Base-by-base conservation (phyloP, 2,113 vertebrate species). In the Mesitornis unicolor region DNA sequence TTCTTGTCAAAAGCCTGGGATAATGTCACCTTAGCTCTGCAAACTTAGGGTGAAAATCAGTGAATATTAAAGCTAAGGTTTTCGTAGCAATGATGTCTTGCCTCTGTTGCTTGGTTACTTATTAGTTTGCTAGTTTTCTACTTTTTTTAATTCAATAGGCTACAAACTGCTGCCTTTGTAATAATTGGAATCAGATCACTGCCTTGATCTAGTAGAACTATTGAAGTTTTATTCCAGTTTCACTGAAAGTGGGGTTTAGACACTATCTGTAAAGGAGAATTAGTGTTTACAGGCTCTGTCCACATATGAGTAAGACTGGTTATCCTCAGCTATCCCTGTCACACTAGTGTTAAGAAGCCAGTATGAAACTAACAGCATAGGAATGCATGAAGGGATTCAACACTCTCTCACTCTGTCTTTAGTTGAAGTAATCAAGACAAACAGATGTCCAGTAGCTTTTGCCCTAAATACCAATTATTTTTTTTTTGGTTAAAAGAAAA, bases 71-170 rank as follows among this genome's bases (percentile, higher is more conserved):
- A 88, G 29, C 29, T 64, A 13, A 74, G 56, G 28, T 75, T 96
- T 90, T 92, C 54, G 20, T 29, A 67, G 59, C 51, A 68, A 48
- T 94, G 53, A 64, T 60, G 11, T n/a, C 50, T 83, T 48, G 17
- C 29, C n/a, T 74, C 69, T 88, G 88, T 81, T 96, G 93, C 93
- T 92, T 94, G 51, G 63, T 94, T 94, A 84, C 92, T 84, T 89
- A 79, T 75, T 81, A 89, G 75, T 31, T 36, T 86, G 64, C 22
- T 84, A 57, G 82, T 92, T 90, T 96, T 70, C 43, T 59, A 36
- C 38, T 28, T 93, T 84, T 82, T 75, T 48, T 17, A 71, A 71
- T 84, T 64, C 35, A 14, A 24, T 81, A 75, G n/a, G 36, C 48
- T 81, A 50, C 28, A 84, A 7, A 78, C 68, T 81, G 60, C 53